Base-by-base conservation (phyloP, 2,888 invertebrate species). In the Acleris holmiana region DNA sequence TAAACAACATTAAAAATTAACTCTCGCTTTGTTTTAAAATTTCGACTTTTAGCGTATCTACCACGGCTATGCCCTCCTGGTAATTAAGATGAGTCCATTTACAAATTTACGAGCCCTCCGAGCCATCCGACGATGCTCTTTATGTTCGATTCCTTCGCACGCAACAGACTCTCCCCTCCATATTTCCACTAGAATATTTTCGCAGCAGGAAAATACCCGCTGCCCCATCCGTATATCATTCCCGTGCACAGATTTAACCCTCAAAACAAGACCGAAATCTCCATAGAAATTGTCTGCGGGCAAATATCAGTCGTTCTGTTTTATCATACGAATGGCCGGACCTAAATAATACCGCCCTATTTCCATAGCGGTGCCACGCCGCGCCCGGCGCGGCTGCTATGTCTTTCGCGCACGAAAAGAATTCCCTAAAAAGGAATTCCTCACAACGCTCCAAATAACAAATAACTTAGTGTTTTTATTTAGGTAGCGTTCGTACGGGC, bases 241-340 rank as follows among this genome's bases (percentile, higher is more conserved):
- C 79, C 80, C 82, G 35, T 77, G 84, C 86, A 79, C 88, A 89
- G 91, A 91, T 90, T 91, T 84, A 82, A 79, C 84, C 85, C 80
- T 76, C 85, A 81, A 87, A 90, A 89, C 89, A 90, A 87, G 88
- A 84, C 78, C 85, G 81, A 83, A 90, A 92, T 91, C 90, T 89
- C 88, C 91, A 92, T 92, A 89, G 89, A 83, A 92, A 92, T 92
- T 76, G 91, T 86, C 81, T 82, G 84, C 85, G 82, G 84, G 84
- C 87, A 88, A 88, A 91, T 91, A 89, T 87, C 85, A 84, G 75
- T 83, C 85, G 83, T 85, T 83, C 85, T 81, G 82, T 88, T 90
- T 92, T 92, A 91, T 82, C 91, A 91, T 91, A 89, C 86, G 85
- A 91, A 92, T 89, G 81, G 89, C 85, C 78, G 88, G 85, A 85